Evolutionary conservation across 2,888 invertebrate species (phyloP).

Genomic region (Thera britannica): DNA sequence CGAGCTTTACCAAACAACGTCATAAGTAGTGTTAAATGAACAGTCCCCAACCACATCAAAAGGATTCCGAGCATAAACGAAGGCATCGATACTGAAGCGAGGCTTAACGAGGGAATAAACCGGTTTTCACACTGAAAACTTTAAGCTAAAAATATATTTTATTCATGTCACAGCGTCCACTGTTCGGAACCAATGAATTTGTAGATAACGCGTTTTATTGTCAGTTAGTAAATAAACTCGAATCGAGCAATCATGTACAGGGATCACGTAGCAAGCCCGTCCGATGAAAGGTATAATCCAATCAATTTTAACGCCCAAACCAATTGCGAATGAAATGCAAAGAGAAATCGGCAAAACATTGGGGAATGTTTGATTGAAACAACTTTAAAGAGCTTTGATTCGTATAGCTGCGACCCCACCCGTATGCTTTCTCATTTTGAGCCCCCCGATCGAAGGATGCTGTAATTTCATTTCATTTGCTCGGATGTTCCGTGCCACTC

Average conservation of each 20-base stretch:
- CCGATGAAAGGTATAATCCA: constrained; percentile 77
- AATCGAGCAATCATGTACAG: constrained; percentile 71
- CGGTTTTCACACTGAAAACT: constrained; percentile 52
- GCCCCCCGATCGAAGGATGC: too few species aligned
- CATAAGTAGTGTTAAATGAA: constrained; percentile 7
- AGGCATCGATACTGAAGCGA: constrained; percentile 33
- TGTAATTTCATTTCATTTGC: too few species aligned
- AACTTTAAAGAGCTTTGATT: constrained; percentile 13
- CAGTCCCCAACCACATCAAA: constrained; percentile 20
- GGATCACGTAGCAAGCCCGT: constrained; percentile 68
- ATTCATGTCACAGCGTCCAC: constrained; percentile 58
- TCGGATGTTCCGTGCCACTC: too few species aligned
- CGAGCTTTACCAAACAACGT: neutral
- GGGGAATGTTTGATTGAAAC: constrained; percentile 29
- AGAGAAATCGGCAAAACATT: constrained; percentile 52
- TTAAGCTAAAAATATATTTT: constrained; percentile 60
- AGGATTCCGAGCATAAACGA: constrained; percentile 25
- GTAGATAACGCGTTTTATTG: constrained; percentile 71
- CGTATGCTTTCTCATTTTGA: neutral
- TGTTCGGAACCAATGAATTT: constrained; percentile 65
- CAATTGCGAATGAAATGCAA: constrained; percentile 67
- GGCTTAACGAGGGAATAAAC: constrained; percentile 44
- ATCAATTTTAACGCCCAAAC: constrained; percentile 77
- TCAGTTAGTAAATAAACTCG: constrained; percentile 75
- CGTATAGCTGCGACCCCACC: neutral